A percentile compares a stretch with the other conserved stretches of the same genome.
These are phyloP conservation scores for Tragelaphus strepsiceros DNA, from an alignment of 2,113 vertebrate genomes.

Conservation along the genomic window DNA sequence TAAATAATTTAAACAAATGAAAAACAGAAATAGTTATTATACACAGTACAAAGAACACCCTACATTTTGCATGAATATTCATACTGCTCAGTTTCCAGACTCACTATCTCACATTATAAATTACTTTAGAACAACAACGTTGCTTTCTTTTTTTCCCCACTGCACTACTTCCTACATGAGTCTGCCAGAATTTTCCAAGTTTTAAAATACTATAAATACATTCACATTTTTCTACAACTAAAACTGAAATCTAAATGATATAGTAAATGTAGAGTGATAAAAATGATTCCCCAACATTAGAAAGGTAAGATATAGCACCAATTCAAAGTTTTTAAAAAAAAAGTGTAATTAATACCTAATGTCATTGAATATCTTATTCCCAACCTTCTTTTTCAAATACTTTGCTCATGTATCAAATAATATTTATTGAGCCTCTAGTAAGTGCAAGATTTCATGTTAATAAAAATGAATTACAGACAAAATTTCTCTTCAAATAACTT, in stretches of 20 bases:
- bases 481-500: constrained; percentile 1
- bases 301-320: not conserved
- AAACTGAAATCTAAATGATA: constrained; percentile 63
- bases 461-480: not conserved
- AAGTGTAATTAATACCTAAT: not conserved
- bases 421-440: not conserved
- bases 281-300: constrained; percentile 13
- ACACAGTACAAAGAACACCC: constrained; percentile 31
- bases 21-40: constrained; percentile 51
- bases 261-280: constrained; percentile 61
- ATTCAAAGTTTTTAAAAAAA: not conserved
- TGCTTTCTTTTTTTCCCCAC: not conserved
- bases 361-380: not conserved
- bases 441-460: not conserved
- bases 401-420: not conserved
- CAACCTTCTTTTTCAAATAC: not conserved
- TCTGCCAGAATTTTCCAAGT: constrained; percentile 40
- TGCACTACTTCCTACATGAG: not conserved
- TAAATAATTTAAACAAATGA: constrained; percentile 62
- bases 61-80: constrained; percentile 63
- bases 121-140: constrained; percentile 33
- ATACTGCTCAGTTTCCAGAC: constrained; percentile 60
- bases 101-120: constrained; percentile 52
- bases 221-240: constrained; percentile 57
- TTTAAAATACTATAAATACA: constrained; percentile 66